Evolutionary conservation across 1,140 invertebrate genomes (phyloP).

Genomic region (Trichogramma pretiosum): DNA sequence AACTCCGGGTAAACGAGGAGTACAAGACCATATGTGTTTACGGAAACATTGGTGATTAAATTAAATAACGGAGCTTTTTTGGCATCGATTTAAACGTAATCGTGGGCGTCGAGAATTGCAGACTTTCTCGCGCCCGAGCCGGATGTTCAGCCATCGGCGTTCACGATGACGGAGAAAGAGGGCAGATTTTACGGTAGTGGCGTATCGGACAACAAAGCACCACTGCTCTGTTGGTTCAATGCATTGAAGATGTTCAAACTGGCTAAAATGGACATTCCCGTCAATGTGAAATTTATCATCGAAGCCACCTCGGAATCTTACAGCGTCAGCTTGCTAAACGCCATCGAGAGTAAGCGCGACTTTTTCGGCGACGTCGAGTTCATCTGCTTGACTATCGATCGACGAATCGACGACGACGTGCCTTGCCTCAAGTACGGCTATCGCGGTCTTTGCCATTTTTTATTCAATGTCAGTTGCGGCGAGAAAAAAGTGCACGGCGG

Average conservation of each 20-base stretch:
- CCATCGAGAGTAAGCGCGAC: slow-evolving; percentile 32
- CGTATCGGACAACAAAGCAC: slow-evolving; percentile 25
- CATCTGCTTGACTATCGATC: slow-evolving; percentile 59
- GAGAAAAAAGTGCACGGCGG: slow-evolving; percentile 19
- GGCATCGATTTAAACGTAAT: not conserved
- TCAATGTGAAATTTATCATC: slow-evolving; percentile 59
- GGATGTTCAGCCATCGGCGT: slow-evolving; percentile 18
- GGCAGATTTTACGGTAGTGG: slow-evolving; percentile 22
- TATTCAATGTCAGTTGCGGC: slow-evolving; percentile 42
- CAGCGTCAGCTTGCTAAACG: slow-evolving; percentile 51
- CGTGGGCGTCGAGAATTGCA: not conserved
- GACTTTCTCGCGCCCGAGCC: slow-evolving; percentile 33
- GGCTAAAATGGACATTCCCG: slow-evolving; percentile 45
- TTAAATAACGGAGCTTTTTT: not conserved
- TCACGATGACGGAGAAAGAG: slow-evolving; percentile 19
- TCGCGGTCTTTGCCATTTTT: slow-evolving; percentile 55
- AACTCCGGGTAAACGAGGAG: slow-evolving; percentile 14
- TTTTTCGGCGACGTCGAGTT: slow-evolving; percentile 53
- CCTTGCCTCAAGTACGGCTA: slow-evolving; percentile 61
- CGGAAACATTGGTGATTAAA: slow-evolving; percentile 19
- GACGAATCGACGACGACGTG: slow-evolving; percentile 54
- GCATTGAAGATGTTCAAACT: slow-evolving; percentile 45
- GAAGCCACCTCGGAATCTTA: slow-evolving; percentile 59
- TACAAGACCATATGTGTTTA: slow-evolving; percentile 24
- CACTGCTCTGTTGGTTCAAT: slow-evolving; percentile 28